phyloP scores from a whole-genome alignment of 2,888 invertebrate genomes.

The Euplexia lucipara region DNA sequence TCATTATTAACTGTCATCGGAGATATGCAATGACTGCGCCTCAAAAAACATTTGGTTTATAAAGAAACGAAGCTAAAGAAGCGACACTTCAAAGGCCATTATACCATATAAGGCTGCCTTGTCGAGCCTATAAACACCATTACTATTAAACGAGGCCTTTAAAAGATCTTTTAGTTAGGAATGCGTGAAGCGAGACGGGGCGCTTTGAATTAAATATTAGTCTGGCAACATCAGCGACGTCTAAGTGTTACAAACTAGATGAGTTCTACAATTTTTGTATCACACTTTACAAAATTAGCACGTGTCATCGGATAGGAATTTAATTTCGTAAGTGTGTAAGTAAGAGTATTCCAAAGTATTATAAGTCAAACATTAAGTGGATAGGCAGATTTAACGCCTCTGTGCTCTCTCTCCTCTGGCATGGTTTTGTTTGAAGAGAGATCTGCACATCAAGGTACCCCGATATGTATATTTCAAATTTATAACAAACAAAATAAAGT shows the following conservation, averaged over 20 bases:
- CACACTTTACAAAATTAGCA: slow-evolving; percentile 3
- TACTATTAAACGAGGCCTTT: slow-evolving; percentile 45
- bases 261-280: not conserved
- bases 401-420: too few species aligned
- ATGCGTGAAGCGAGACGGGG: slow-evolving; percentile 44
- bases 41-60: too few species aligned
- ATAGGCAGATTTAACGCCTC: not conserved
- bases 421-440: too few species aligned
- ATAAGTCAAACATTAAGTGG: too few species aligned
- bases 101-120: not conserved
- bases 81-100: not conserved
- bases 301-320: slow-evolving; percentile 9
- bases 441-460: too few species aligned
- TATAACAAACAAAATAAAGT: too few species aligned
- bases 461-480: too few species aligned
- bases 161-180: slow-evolving; percentile 45
- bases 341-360: too few species aligned
- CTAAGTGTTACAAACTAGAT: slow-evolving; percentile 21
- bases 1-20: too few species aligned
- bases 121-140: slow-evolving; percentile 14
- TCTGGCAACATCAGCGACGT: not conserved
- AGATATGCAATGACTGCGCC: too few species aligned
- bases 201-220: slow-evolving; percentile 50
- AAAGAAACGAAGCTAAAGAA: too few species aligned
- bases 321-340: not conserved